Evolutionary conservation across 2,113 vertebrate genomes (phyloP).

Genomic region (Corythoichthys intestinalis): DNA sequence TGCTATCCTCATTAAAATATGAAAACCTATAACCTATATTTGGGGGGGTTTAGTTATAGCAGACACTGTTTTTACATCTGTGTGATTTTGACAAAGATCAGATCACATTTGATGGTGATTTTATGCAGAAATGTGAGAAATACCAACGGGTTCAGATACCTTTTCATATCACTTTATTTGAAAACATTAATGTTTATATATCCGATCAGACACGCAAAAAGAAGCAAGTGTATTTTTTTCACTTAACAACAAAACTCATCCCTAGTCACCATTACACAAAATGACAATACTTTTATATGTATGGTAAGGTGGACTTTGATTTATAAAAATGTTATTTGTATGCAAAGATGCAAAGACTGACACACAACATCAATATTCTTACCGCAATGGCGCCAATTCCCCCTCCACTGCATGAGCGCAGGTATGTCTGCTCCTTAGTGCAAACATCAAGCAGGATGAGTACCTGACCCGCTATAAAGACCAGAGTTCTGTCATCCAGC

Average conservation of each 20-base stretch:
- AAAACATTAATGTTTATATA: no score
- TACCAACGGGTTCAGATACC: no score
- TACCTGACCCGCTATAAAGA: conserved; percentile 86
- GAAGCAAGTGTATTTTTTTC: neutral
- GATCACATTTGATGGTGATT: no score
- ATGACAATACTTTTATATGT: neutral
- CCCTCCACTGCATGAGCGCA: conserved; percentile 79
- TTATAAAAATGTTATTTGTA: neutral
- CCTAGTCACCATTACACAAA: neutral
- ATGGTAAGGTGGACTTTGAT: neutral
- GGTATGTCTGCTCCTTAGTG: conserved; percentile 74
- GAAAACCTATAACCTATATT: no score
- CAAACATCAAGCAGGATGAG: conserved; percentile 78
- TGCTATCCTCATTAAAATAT: no score
- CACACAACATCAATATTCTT: conserved; percentile 21
- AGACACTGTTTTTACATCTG: no score
- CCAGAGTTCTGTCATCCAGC: conserved; percentile 76
- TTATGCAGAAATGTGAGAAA: no score
- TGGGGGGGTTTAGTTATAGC: no score
- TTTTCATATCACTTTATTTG: no score
- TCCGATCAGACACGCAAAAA: no score
- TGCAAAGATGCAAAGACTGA: neutral
- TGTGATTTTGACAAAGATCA: no score
- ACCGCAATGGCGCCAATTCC: conserved; percentile 87
- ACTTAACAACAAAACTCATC: neutral